These are phyloP conservation scores for Orchestia grillus DNA, from an alignment of 1,140 invertebrate species.

Conservation along the genomic window DNA sequence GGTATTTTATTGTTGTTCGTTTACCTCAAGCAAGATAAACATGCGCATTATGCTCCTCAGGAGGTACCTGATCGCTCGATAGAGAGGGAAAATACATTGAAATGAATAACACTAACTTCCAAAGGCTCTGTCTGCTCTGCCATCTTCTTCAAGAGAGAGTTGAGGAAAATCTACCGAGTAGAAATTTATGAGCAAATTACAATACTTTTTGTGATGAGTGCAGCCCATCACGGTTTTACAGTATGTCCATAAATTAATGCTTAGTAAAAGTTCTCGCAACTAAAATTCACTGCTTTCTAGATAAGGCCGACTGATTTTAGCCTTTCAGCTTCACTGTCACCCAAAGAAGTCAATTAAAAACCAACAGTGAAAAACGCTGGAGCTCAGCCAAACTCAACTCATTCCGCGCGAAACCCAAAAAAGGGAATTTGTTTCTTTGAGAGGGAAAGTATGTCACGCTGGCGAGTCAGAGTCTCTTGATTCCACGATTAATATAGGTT, in stretches of 20 bases:
- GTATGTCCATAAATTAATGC: background rate
- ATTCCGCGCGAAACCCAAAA: background rate
- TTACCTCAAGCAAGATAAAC: background rate
- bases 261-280: background rate
- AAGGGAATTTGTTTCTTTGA: background rate
- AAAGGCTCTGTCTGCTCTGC: background rate
- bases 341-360: background rate
- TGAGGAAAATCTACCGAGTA: background rate
- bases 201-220: background rate
- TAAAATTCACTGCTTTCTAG: background rate
- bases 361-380: background rate
- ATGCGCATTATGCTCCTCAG: background rate
- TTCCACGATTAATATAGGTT: background rate
- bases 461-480: background rate
- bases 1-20: background rate
- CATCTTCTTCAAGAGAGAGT: background rate
- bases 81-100: background rate
- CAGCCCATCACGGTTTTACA: background rate
- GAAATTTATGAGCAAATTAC: background rate
- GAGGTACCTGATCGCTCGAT: background rate
- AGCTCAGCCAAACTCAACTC: background rate
- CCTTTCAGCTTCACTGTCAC: background rate
- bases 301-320: background rate
- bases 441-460: background rate
- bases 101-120: background rate